These are phyloP conservation scores for Petromus typicus DNA, from an alignment of 2,113 vertebrate genomes.

Conservation along the genomic window DNA sequence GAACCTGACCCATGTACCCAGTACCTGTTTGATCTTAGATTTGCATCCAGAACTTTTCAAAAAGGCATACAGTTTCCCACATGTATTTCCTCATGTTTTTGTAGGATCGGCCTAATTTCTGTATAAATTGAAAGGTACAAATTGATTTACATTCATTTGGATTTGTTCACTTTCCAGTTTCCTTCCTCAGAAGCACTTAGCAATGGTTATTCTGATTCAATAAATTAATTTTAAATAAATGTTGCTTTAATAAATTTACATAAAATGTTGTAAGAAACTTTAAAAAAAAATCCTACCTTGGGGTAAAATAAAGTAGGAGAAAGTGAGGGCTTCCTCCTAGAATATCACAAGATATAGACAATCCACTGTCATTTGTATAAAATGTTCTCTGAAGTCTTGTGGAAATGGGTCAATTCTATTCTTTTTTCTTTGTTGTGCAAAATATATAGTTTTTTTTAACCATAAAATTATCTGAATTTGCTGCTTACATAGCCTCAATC, in stretches of 20 bases:
- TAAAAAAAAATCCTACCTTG: neutral
- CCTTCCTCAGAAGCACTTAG: neutral
- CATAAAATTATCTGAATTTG: constrained; percentile 64
- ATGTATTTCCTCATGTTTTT: neutral
- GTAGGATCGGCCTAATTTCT: neutral
- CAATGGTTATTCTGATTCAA: neutral
- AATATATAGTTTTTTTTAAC: constrained; percentile 32
- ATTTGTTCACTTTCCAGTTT: neutral
- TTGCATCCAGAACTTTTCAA: neutral
- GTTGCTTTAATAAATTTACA: neutral
- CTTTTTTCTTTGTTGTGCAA: constrained; percentile 75
- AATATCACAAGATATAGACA: neutral
- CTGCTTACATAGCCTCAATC: constrained; percentile 67
- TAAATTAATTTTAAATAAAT: constrained; percentile 20
- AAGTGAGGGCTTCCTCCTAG: neutral
- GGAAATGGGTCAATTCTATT: constrained; percentile 76
- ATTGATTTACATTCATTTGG: neutral
- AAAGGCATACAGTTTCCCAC: neutral
- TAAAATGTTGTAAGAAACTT: neutral
- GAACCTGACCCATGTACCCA: neutral
- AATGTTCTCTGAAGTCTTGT: constrained; percentile 60
- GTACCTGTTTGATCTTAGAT: neutral
- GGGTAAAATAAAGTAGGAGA: constrained; percentile 43
- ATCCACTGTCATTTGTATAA: constrained; percentile 30
- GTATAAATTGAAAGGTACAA: neutral